Evolutionary conservation across 2,888 invertebrate species (phyloP), one percentile per base, ranked within the genome.

Genomic region (Lepidocyrtoides sp.): DNA sequence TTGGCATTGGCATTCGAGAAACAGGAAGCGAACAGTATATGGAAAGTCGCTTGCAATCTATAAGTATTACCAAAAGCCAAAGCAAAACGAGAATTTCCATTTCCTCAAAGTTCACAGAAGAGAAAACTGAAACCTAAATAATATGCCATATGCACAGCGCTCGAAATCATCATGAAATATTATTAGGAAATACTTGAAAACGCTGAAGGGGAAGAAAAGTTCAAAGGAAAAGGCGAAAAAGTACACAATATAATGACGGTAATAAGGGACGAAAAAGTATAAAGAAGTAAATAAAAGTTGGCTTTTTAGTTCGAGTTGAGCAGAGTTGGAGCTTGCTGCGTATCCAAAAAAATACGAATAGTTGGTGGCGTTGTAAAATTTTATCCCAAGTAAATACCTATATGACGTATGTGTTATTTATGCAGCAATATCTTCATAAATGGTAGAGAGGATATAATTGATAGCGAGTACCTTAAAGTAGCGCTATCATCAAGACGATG

Each of bases 1-100:
- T n/a, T n/a, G n/a, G n/a, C n/a, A n/a, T n/a, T n/a, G n/a, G n/a
- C n/a, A n/a, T n/a, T n/a, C n/a, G n/a, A n/a, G n/a, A n/a, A n/a
- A n/a, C n/a, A n/a, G n/a, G n/a, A n/a, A n/a, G n/a, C n/a, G n/a
- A n/a, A n/a, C n/a, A n/a, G n/a, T n/a, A n/a, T n/a, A n/a, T n/a
- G n/a, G n/a, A n/a, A n/a, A n/a, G n/a, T n/a, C n/a, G n/a, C n/a
- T n/a, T n/a, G n/a, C n/a, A n/a, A n/a, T n/a, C n/a, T n/a, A n/a
- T n/a, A n/a, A n/a, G n/a, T n/a, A n/a, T n/a, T n/a, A n/a, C 4
- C 14, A 12, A 51, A 17, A 20, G 32, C 14, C 17, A 60, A n/a
- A 84, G 69, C 12, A 10, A 69, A 36, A 57, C 57, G 57, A 75
- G 57, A 85, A 57, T 85, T 85, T 75, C 75, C 75, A 85, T 85